These are phyloP conservation scores for Prostheceraeus crozeri DNA, from an alignment of 2,888 invertebrate species.

Conservation along the genomic window DNA sequence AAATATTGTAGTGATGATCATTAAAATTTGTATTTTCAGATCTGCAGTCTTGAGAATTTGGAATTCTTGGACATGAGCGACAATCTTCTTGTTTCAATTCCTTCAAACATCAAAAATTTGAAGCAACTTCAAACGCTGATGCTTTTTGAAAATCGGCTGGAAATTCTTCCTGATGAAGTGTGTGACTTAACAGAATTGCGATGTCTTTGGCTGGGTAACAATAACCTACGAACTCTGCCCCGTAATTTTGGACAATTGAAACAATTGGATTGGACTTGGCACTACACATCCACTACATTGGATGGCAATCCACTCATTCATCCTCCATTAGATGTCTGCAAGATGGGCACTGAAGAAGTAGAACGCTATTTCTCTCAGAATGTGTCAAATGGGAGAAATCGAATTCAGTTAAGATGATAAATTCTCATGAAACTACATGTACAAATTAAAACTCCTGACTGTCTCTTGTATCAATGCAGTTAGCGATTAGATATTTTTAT, in stretches of 20 bases:
- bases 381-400: no score
- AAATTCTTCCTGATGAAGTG: slow-evolving; percentile 49
- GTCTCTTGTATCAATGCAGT: no score
- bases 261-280: slow-evolving; percentile 51
- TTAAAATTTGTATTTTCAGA: no score
- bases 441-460: no score
- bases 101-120: slow-evolving; percentile 49
- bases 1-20: no score
- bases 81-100: slow-evolving; percentile 49
- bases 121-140: slow-evolving; percentile 51
- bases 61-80: slow-evolving; percentile 56
- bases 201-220: slow-evolving; percentile 57
- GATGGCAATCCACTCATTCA: slow-evolving; percentile 52
- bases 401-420: no score
- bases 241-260: slow-evolving; percentile 48
- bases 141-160: slow-evolving; percentile 53
- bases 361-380: slow-evolving; percentile 49
- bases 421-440: no score
- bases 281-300: slow-evolving; percentile 48
- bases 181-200: slow-evolving; percentile 52
- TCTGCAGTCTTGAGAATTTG: slow-evolving; percentile 46
- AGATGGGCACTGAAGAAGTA: slow-evolving; percentile 50
- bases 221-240: slow-evolving; percentile 50
- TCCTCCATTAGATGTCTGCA: slow-evolving; percentile 54
- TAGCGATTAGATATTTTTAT: no score